phyloP scores from a whole-genome alignment of 1,140 invertebrate species.

The Cardiocondyla obscurior region DNA sequence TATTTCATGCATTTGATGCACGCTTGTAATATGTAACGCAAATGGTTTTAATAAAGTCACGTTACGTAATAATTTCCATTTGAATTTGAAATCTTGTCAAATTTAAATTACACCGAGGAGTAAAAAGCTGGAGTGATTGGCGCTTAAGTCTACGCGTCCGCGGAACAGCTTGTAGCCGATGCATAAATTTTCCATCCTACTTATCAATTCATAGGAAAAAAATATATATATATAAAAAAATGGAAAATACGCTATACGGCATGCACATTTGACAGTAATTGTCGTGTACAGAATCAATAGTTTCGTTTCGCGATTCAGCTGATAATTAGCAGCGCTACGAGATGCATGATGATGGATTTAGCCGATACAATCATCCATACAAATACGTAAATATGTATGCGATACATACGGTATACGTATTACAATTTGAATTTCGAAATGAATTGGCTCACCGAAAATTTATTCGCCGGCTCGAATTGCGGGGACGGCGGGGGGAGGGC shows the following conservation, averaged over 20 bases:
- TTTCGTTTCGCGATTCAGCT: slow-evolving; percentile 5
- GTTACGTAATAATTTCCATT: neutral
- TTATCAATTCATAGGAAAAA: slow-evolving; percentile 7
- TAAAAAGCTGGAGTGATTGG: neutral
- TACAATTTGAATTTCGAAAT: slow-evolving; percentile 70
- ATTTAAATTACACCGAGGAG: neutral
- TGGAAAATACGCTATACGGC: neutral
- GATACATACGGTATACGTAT: slow-evolving; percentile 62
- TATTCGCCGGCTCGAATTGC: slow-evolving; percentile 61
- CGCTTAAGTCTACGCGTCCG: neutral
- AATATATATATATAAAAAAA: too few species aligned
- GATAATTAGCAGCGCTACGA: slow-evolving; percentile 55
- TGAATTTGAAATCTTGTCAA: neutral
- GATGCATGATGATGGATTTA: slow-evolving; percentile 33
- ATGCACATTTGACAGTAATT: slow-evolving; percentile 23
- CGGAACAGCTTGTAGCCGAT: neutral
- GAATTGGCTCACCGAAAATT: slow-evolving; percentile 64
- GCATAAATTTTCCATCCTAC: slow-evolving; percentile 4
- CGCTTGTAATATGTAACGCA: neutral
- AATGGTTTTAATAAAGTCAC: neutral
- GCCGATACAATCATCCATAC: slow-evolving; percentile 37
- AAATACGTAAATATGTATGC: slow-evolving; percentile 60
- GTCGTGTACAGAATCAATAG: slow-evolving; percentile 35
- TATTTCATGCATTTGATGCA: neutral
- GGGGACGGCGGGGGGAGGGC: too few species aligned